Percentiles rank a stretch among this genome's conserved stretches.
phyloP scores from a whole-genome alignment of 1,140 invertebrate genomes.

The Ylistrum balloti region DNA sequence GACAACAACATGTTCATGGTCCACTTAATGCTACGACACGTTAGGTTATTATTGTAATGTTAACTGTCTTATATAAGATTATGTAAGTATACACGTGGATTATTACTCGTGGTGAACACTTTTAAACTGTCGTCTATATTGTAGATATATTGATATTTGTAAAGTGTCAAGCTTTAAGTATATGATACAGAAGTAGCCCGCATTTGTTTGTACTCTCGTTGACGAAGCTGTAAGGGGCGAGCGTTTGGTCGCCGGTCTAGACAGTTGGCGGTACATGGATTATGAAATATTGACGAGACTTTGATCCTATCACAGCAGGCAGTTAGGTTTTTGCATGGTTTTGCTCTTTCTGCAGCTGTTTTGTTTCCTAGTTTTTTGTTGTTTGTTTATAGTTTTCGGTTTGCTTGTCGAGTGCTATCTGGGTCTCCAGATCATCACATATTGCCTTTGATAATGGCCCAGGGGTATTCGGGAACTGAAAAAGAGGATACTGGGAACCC shows the following conservation, averaged over 20 bases:
- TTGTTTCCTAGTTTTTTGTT: not conserved
- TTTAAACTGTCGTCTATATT: too few relatives aligned
- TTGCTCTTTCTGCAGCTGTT: slow-evolving; percentile 10
- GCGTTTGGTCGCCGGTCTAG: not conserved
- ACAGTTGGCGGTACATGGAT: not conserved
- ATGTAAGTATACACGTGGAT: too few relatives aligned
- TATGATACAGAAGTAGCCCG: too few relatives aligned
- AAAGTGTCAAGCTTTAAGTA: too few relatives aligned
- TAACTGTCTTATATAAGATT: too few relatives aligned
- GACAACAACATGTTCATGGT: not conserved
- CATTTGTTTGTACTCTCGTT: too few relatives aligned
- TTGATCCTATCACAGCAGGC: not conserved
- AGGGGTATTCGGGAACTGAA: not conserved
- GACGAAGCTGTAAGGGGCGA: not conserved
- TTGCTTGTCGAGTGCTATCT: not conserved
- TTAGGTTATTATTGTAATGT: too few relatives aligned
- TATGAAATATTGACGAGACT: slow-evolving; percentile 39
- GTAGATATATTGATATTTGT: too few relatives aligned
- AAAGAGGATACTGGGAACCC: not conserved
- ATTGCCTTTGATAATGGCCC: slow-evolving; percentile 17
- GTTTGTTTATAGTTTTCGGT: not conserved
- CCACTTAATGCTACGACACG: not conserved
- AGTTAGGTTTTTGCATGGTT: not conserved
- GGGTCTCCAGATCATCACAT: not conserved
- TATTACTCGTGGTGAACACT: too few relatives aligned